Conservation (phyloP, 2,888 invertebrate genomes). For the Eilema caniola region DNA sequence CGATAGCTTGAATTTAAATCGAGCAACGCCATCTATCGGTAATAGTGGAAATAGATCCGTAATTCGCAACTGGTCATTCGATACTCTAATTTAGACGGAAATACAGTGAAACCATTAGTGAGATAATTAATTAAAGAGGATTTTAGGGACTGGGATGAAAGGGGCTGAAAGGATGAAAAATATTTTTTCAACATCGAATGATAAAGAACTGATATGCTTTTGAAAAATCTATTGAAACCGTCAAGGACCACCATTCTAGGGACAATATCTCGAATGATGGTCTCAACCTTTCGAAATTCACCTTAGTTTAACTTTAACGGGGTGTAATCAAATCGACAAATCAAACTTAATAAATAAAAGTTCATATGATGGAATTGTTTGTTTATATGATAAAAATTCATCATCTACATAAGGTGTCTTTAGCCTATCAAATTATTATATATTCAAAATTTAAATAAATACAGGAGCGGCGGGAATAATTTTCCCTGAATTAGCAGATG, state of each 20-base stretch:
- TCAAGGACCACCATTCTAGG: too few species aligned
- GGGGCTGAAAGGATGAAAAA: background rate
- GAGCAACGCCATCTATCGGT: background rate
- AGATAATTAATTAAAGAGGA: background rate
- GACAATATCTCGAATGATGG: too few species aligned
- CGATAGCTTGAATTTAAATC: conserved; percentile 4
- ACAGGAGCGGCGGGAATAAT: conserved; percentile 48
- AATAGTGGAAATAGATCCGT: background rate
- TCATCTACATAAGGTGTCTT: conserved; percentile 20
- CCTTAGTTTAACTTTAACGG: too few species aligned
- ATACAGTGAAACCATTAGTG: background rate
- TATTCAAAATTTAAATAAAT: conserved; percentile 38
- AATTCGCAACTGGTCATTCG: background rate
- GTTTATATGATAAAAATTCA: too few species aligned
- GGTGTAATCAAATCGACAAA: too few species aligned
- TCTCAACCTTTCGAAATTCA: too few species aligned
- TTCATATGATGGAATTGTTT: too few species aligned
- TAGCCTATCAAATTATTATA: conserved; percentile 18
- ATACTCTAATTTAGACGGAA: background rate
- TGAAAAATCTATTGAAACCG: too few species aligned
- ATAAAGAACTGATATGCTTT: too few species aligned
- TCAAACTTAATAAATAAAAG: too few species aligned
- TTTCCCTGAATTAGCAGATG: conserved; percentile 76
- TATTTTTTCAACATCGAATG: background rate
- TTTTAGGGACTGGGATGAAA: too few species aligned